These are phyloP conservation scores for Auanema freiburgensis DNA, from an alignment of 2,888 invertebrate genomes.

Conservation along the genomic window DNA sequence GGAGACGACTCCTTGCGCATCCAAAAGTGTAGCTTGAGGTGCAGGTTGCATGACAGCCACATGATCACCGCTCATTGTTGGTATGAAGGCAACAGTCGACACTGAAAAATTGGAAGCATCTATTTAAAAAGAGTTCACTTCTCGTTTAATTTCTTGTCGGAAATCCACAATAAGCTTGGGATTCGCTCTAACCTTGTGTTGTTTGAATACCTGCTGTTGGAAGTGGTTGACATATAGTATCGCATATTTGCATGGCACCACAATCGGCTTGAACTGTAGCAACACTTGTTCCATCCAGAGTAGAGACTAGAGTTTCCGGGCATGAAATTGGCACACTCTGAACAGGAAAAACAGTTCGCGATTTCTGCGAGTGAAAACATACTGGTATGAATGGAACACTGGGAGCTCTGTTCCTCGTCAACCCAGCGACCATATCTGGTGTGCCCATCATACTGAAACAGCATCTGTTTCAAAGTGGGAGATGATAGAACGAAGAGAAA, in stretches of 20 bases:
- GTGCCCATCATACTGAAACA: neutral
- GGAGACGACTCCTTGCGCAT: conserved; percentile 57
- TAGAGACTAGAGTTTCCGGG: conserved; percentile 9
- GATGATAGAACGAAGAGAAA: neutral
- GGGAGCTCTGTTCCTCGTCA: neutral
- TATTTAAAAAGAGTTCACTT: too few species aligned
- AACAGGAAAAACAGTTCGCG: neutral
- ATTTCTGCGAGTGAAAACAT: neutral
- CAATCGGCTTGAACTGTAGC: conserved; percentile 55
- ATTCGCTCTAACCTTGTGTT: conserved; percentile 8
- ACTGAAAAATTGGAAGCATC: too few species aligned
- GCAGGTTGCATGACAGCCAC: too few species aligned
- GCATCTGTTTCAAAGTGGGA: neutral
- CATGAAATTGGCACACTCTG: conserved; percentile 15
- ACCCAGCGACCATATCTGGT: neutral
- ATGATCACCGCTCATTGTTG: too few species aligned
- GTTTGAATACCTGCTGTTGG: conserved; percentile 25
- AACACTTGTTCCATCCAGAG: conserved; percentile 15
- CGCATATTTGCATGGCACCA: conserved; percentile 48
- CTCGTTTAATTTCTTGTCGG: too few species aligned
- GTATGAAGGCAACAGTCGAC: too few species aligned
- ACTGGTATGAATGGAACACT: neutral
- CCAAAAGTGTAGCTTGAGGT: neutral
- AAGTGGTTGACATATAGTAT: conserved; percentile 28
- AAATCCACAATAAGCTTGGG: too few species aligned